A percentile compares a stretch with the other conserved stretches of the same genome.
phyloP scores from a whole-genome alignment of 2,888 invertebrate species.

The Lasioglossum vierecki region DNA sequence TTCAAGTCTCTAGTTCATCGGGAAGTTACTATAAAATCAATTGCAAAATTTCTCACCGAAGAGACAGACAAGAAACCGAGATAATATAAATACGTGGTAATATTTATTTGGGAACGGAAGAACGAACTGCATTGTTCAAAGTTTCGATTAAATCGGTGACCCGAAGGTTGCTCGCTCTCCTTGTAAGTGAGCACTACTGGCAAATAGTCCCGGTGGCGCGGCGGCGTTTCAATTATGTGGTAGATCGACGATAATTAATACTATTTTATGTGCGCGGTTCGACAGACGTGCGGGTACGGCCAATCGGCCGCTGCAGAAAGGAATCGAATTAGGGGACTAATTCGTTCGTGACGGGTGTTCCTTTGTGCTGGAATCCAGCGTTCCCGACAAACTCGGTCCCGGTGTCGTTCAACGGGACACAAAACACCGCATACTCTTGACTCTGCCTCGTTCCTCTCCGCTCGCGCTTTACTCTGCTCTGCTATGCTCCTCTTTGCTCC shows the following conservation, averaged over 20 bases:
- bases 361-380: conserved; percentile 21
- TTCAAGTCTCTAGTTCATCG: too few species aligned
- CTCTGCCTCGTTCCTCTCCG: background rate
- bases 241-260: conserved; percentile 55
- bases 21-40: too few species aligned
- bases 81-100: too few species aligned
- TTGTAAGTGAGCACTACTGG: background rate
- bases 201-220: background rate
- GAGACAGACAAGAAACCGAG: too few species aligned
- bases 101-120: too few species aligned
- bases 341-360: conserved; percentile 22
- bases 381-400: background rate
- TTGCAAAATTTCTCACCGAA: too few species aligned
- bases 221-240: conserved; percentile 29
- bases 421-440: conserved; percentile 3
- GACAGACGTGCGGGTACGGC: conserved; percentile 23
- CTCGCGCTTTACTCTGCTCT: background rate
- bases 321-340: conserved; percentile 51
- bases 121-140: too few species aligned
- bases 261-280: conserved; percentile 19
- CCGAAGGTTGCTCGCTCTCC: too few species aligned
- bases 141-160: too few species aligned
- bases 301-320: conserved; percentile 42
- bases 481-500: background rate
- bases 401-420: background rate